Base-by-base conservation (phyloP, 2,797 vertebrate species). In the Poeciliopsis turneri region DNA sequence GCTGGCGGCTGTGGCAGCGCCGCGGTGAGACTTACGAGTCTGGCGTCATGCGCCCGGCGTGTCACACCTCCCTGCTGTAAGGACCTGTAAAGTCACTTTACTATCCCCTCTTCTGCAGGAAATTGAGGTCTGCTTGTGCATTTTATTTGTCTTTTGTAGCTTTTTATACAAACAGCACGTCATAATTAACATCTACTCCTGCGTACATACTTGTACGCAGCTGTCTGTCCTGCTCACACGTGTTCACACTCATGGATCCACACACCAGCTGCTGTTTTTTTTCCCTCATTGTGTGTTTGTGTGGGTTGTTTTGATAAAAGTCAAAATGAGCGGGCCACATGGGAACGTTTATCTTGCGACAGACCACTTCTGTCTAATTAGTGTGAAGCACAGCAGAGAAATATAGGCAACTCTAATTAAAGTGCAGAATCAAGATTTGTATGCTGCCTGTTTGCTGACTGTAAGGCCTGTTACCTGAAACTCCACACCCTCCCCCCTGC, bases 321-420 rank as follows among this genome's bases (percentile, higher is more conserved):
- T 92, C 89, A 80, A 90, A 95, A 91, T 90, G 90, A 90, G 89
- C 75, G 45, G 59, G 89, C 91, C 95, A 94, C 93, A 96, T 95
- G 95, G 95, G 91, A 96, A 81, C 91, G 86, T 93, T 95, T 95
- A 94, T 92, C 93, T 90, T 57, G 81, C 83, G 87, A 92, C 92
- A 91, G 81, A 94, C 93, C 93, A 91, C 93, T 94, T 94, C 94
- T 93, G 92, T 95, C 94, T 95, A 95, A 96, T 96, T 96, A 95
- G 92, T 83, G 89, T 85, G 89, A 92, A 93, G 86, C 86, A 83
- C 80, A 82, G 89, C 74, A 68, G 89, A 92, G 85, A 92, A 93
- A 90, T 94, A 91, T 84, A 88, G 88, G 89, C 80, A 79, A 84
- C 85, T 90, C 88, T 87, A 94, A 94, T 94, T 93, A 89, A 91